A percentile compares a stretch with the other conserved stretches of the same genome.
Evolutionary conservation across 2,888 invertebrate species (phyloP).

Genomic region (Trichogramma dendrolimi): DNA sequence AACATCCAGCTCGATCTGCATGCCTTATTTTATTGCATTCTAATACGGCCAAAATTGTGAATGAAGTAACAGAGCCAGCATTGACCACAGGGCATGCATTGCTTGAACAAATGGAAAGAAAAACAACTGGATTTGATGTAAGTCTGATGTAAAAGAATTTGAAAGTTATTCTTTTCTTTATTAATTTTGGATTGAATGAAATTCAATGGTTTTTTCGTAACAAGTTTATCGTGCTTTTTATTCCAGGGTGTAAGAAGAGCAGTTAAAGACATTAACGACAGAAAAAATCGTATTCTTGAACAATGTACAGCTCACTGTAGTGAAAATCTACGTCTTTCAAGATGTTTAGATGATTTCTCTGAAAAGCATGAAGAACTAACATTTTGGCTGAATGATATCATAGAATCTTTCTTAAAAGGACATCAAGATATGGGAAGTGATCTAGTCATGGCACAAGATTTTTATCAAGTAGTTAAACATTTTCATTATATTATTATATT

Average conservation of each 20-base stretch:
- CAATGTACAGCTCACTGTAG: constrained; percentile 66
- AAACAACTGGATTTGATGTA: constrained; percentile 62
- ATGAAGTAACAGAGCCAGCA: constrained; percentile 64
- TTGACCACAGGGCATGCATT: constrained; percentile 70
- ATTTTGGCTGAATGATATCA: constrained; percentile 71
- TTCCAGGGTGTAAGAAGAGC: constrained; percentile 60
- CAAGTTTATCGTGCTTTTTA: background rate
- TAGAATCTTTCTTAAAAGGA: constrained; percentile 68
- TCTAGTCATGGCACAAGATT: constrained; percentile 64
- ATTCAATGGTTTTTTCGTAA: background rate
- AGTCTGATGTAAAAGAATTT: background rate
- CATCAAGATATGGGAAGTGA: constrained; percentile 73
- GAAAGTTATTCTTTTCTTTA: background rate
- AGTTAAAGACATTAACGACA: constrained; percentile 71
- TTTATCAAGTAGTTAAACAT: constrained; percentile 50
- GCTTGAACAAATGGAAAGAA: constrained; percentile 64
- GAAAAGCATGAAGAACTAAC: constrained; percentile 67
- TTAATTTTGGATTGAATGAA: background rate
- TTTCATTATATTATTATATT: background rate
- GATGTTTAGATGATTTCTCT: constrained; percentile 65
- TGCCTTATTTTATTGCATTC: constrained; percentile 66
- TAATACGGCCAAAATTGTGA: constrained; percentile 63
- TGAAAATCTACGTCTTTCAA: constrained; percentile 66
- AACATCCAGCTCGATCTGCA: constrained; percentile 62
- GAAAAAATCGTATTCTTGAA: constrained; percentile 63